Percentiles rank a stretch among this genome's conserved stretches.
These are phyloP conservation scores for Acronicta aceris DNA, from an alignment of 2,888 invertebrate genomes.

Conservation along the genomic window DNA sequence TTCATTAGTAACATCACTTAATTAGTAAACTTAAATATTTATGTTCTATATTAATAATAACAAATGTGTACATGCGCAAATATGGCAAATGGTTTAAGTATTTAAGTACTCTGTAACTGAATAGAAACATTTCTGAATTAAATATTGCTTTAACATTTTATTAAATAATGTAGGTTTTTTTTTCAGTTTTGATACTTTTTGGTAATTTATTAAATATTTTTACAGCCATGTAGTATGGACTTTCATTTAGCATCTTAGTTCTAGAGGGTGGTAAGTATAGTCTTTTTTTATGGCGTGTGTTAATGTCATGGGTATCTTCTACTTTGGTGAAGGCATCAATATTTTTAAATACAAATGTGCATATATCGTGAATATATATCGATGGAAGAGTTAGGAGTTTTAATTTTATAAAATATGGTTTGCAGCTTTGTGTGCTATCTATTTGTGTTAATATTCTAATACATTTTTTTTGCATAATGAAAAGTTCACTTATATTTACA, in stretches of 20 bases:
- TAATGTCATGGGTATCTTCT: neutral
- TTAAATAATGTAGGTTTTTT: slow-evolving; percentile 1
- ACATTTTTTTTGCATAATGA: neutral
- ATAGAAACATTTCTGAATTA: neutral
- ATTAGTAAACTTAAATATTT: too few species aligned
- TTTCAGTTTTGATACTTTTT: neutral
- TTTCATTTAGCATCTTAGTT: slow-evolving; percentile 1
- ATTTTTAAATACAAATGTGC: slow-evolving; percentile 1
- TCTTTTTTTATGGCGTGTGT: neutral
- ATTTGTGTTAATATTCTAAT: slow-evolving; percentile 1
- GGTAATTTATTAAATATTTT: slow-evolving; percentile 1
- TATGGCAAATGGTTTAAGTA: too few species aligned
- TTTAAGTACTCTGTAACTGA: neutral
- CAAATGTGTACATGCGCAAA: too few species aligned
- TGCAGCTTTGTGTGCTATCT: neutral
- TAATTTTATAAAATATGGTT: neutral
- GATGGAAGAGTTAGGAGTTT: neutral
- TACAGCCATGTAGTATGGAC: slow-evolving; percentile 1
- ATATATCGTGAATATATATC: slow-evolving; percentile 1
- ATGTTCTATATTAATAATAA: too few species aligned
- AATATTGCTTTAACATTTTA: neutral
- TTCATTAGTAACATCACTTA: too few species aligned
- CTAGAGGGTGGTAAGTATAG: neutral
- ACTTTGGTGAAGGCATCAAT: neutral
- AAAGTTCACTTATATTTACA: neutral